Conservation (phyloP, 2,797 vertebrate genomes). For the Rhinoraja longicauda region DNA sequence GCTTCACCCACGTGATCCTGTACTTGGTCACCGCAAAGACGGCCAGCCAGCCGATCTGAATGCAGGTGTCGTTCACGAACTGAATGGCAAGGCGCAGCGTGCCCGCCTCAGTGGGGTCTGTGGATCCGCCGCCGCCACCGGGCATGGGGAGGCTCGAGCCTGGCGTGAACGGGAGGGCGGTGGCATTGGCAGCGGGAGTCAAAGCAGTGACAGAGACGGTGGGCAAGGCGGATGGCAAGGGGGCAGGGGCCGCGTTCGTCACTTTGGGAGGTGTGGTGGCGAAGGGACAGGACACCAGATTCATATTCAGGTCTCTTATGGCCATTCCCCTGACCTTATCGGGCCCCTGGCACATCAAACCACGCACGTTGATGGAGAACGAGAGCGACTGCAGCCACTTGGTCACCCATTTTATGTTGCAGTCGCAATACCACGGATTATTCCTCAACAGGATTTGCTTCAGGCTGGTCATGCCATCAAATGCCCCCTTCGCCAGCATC, state of each 20-base stretch:
- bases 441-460: constrained; percentile 88
- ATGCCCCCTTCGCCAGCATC: constrained; percentile 72
- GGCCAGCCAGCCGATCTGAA: constrained; percentile 86
- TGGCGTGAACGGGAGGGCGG: constrained; percentile 62
- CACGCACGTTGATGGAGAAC: constrained; percentile 78
- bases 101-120: constrained; percentile 65
- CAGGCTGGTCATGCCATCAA: constrained; percentile 75
- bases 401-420: constrained; percentile 83
- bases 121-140: constrained; percentile 55
- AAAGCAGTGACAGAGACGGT: not conserved
- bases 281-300: constrained; percentile 78
- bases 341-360: constrained; percentile 90
- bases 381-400: constrained; percentile 84
- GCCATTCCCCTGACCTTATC: constrained; percentile 89
- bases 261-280: constrained; percentile 57
- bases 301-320: constrained; percentile 81
- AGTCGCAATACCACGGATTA: constrained; percentile 91
- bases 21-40: constrained; percentile 75
- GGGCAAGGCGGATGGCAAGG: constrained; percentile 40
- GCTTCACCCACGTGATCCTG: constrained; percentile 94
- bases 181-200: constrained; percentile 54
- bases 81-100: constrained; percentile 78
- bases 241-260: constrained; percentile 65
- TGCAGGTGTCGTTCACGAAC: constrained; percentile 79
- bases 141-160: constrained; percentile 54